These are phyloP conservation scores for Ochotona curzoniae DNA, from an alignment of 2,113 vertebrate species.

Conservation along the genomic window DNA sequence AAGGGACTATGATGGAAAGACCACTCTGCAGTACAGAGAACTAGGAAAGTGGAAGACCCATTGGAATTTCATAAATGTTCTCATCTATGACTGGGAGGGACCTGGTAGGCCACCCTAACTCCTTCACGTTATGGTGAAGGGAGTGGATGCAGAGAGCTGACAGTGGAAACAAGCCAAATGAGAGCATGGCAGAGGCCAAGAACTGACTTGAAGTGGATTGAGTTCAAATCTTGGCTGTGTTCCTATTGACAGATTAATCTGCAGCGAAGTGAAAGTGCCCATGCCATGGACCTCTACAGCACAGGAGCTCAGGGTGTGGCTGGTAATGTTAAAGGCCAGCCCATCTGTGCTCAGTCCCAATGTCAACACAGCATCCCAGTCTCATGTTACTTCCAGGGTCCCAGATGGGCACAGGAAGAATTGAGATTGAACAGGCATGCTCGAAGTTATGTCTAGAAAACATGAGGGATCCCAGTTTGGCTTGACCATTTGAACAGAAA, in stretches of 20 bases:
- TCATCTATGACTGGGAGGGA: neutral
- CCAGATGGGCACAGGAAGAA: neutral
- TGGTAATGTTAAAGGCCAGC: neutral
- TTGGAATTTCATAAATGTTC: neutral
- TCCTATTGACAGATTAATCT: neutral
- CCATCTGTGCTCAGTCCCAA: neutral
- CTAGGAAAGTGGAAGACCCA: neutral
- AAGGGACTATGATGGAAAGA: neutral
- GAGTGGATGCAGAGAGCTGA: neutral
- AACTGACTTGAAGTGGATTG: neutral
- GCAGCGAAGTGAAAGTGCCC: neutral
- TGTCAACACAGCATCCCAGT: neutral
- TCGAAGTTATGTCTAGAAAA: too few species aligned
- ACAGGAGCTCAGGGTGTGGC: neutral
- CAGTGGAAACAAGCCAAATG: neutral
- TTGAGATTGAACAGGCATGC: neutral
- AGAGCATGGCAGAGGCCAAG: neutral
- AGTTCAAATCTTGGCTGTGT: neutral
- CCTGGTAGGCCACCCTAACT: neutral
- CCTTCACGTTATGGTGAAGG: neutral
- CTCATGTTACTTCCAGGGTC: neutral
- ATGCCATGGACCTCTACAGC: neutral
- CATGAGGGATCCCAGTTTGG: neutral
- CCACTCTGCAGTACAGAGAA: neutral
- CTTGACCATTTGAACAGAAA: neutral